A percentile compares a stretch with the other conserved stretches of the same genome.
These are phyloP conservation scores for Acanthis flammea DNA, from an alignment of 2,797 vertebrate species.

Conservation along the genomic window DNA sequence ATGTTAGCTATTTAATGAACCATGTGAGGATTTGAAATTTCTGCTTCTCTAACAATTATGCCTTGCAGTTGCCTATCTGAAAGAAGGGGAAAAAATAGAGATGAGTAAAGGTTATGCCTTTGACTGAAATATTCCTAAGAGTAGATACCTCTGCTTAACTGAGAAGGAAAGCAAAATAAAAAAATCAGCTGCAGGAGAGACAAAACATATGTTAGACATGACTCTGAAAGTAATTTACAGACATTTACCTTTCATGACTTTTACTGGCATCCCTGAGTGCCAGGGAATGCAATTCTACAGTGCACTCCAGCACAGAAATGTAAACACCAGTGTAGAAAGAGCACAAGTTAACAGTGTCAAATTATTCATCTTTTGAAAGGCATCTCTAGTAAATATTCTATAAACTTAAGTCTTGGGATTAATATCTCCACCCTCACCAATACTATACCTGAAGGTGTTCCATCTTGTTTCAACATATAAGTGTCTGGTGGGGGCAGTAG, in stretches of 20 bases:
- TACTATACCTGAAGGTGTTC: neutral
- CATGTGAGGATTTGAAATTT: slow-evolving; percentile 41
- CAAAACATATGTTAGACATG: neutral
- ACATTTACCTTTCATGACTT: neutral
- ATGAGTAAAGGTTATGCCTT: neutral
- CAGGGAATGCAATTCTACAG: neutral
- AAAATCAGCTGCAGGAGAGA: neutral
- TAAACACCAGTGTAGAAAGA: neutral
- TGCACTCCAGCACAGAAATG: neutral
- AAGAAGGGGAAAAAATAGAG: neutral
- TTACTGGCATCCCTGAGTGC: neutral
- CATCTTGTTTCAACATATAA: neutral
- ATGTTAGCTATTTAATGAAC: slow-evolving; percentile 45
- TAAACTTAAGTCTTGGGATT: neutral
- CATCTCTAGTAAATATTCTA: neutral
- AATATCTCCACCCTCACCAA: neutral
- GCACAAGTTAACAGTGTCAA: neutral
- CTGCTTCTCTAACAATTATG: neutral
- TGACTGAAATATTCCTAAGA: slow-evolving; percentile 24
- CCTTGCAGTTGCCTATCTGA: neutral
- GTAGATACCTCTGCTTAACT: neutral
- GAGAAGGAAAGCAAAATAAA: neutral
- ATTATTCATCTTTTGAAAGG: neutral
- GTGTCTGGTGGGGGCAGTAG: slow-evolving; percentile 1
- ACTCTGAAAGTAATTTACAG: neutral